Conservation (phyloP, 2,113 vertebrate species). For the Erinaceus europaeus region DNA sequence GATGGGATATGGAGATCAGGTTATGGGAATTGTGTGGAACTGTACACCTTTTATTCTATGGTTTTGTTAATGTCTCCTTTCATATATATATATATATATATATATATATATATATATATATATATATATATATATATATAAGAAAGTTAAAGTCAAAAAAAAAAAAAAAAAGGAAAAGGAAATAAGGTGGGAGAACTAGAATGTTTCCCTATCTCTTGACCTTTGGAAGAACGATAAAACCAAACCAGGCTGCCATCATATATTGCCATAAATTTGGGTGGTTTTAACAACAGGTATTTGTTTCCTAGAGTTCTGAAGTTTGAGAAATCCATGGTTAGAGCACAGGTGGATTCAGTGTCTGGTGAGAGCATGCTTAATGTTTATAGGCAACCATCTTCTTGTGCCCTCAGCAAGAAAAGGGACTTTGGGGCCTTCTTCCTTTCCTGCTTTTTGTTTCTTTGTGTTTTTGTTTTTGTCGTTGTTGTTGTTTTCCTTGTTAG, state of each 20-base stretch:
- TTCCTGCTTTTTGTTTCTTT: no score
- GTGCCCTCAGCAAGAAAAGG: neutral
- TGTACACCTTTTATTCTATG: no score
- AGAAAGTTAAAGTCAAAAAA: no score
- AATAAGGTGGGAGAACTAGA: neutral
- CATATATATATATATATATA: neutral
- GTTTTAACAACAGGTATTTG: neutral
- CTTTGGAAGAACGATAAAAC: neutral
- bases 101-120: neutral
- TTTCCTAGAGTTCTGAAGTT: neutral
- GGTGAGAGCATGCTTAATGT: neutral
- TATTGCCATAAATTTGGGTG: neutral
- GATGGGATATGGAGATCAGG: no score
- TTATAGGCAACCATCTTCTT: neutral
- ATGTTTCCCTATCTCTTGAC: neutral
- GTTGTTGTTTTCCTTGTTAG: no score
- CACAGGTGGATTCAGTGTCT: neutral
- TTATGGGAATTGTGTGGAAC: no score
- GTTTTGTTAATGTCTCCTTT: no score
- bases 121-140: neutral
- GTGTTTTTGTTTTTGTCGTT: no score
- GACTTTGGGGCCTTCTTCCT: no score
- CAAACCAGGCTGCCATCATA: no score
- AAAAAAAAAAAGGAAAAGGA: no score
- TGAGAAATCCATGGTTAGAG: neutral